These are phyloP conservation scores for Drosophila kikkawai DNA, from an alignment of 1,140 invertebrate species.

Conservation along the genomic window DNA sequence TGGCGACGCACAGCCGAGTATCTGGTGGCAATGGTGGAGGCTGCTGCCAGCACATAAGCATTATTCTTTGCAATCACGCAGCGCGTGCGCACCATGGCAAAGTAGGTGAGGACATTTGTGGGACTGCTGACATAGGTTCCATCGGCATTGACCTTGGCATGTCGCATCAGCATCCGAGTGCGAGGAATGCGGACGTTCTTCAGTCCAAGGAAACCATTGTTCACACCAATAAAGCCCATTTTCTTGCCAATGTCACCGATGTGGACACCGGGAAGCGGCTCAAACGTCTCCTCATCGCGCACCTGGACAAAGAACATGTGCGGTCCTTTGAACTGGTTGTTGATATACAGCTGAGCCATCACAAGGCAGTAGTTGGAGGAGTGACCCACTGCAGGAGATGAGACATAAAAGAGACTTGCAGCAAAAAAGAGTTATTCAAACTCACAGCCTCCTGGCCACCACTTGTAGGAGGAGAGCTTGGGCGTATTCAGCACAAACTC, in stretches of 20 bases:
- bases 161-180: slow-evolving; percentile 96
- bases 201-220: slow-evolving; percentile 96
- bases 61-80: slow-evolving; percentile 91
- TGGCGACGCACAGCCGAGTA: slow-evolving; percentile 96
- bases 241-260: slow-evolving; percentile 98
- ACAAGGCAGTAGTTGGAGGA: slow-evolving; percentile 95
- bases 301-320: slow-evolving; percentile 97
- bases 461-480: slow-evolving; percentile 95
- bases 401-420: background rate
- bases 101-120: slow-evolving; percentile 94
- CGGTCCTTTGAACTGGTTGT: slow-evolving; percentile 93
- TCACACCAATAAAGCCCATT: slow-evolving; percentile 94
- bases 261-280: slow-evolving; percentile 93
- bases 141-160: slow-evolving; percentile 93
- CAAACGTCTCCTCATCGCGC: slow-evolving; percentile 94
- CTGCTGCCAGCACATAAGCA: slow-evolving; percentile 89
- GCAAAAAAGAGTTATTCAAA: slow-evolving; percentile 41
- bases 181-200: slow-evolving; percentile 94
- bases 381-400: slow-evolving; percentile 91
- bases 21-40: slow-evolving; percentile 92
- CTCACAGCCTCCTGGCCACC: slow-evolving; percentile 97
- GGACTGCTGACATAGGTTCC: slow-evolving; percentile 95
- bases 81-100: slow-evolving; percentile 97
- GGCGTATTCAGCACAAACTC: slow-evolving; percentile 96
- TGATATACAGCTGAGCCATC: slow-evolving; percentile 94